A percentile compares a stretch with the other conserved stretches of the same genome.
These are phyloP conservation scores for Galeopsomyia nigrocyanea DNA, from an alignment of 2,888 invertebrate species.

Conservation along the genomic window DNA sequence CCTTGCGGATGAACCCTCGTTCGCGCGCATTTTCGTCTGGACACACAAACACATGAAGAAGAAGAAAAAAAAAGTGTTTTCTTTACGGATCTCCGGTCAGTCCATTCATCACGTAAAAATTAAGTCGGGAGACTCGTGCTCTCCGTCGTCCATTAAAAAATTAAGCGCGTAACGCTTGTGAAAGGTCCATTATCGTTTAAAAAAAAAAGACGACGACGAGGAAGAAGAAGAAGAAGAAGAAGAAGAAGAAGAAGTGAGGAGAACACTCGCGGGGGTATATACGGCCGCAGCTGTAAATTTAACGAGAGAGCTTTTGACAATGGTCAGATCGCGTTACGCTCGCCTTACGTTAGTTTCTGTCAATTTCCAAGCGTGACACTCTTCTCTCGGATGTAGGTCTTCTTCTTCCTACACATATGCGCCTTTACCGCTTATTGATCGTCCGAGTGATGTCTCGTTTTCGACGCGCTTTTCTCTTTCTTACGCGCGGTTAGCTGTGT, in stretches of 20 bases:
- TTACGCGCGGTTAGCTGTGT: no score
- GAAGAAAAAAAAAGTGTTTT: slow-evolving; percentile 31
- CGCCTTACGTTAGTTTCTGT: slow-evolving; percentile 3
- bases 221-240: no score
- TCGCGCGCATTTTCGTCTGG: no score
- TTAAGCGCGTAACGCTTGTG: slow-evolving; percentile 46
- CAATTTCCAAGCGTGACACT: slow-evolving; percentile 34
- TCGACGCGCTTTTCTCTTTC: no score
- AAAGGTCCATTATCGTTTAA: slow-evolving; percentile 33
- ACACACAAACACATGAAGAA: no score
- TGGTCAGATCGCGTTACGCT: slow-evolving; percentile 33
- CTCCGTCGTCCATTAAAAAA: slow-evolving; percentile 39
- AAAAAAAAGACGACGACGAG: no score
- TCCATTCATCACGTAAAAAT: slow-evolving; percentile 39
- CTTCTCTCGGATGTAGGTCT: background rate
- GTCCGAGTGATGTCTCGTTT: background rate
- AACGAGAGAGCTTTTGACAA: slow-evolving; percentile 43
- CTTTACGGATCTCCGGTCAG: slow-evolving; percentile 32
- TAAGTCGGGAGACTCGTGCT: slow-evolving; percentile 25
- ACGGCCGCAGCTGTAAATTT: slow-evolving; percentile 41
- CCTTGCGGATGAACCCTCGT: no score
- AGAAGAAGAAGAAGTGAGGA: no score
- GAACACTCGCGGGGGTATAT: background rate
- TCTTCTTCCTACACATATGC: background rate
- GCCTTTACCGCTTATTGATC: slow-evolving; percentile 14